Base-by-base conservation (phyloP, 2,888 invertebrate species). In the Mesoligia furuncula region DNA sequence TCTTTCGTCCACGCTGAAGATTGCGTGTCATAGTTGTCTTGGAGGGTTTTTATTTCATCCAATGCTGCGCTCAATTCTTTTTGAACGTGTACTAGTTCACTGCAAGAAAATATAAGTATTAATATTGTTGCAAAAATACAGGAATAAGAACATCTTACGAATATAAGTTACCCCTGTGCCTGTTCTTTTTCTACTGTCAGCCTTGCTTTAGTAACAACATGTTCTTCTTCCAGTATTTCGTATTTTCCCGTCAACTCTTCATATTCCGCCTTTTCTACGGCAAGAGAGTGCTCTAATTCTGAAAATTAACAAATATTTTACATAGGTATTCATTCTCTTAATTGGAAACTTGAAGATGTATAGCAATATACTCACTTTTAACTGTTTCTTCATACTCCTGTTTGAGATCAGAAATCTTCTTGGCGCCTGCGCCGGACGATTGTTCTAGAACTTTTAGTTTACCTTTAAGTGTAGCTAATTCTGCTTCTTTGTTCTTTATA, bases 161-260 rank as follows among this genome's bases (percentile, higher is more conserved):
- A 2, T 48, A 48, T 69, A 45, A 42, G 17, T 89, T 92, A 98
- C 98, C 97, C 97, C 93, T 98, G 98, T 24, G 98, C 96, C 88
- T 98, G 97, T 94, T 98, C 98, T 91, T 98, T 99, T 92, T 99
- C 98, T 76, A 98, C 98, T 8, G 98, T 98, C 7, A 98, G 95
- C 92, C 98, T 98, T 13, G 98, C 98, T 94, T 98, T 98, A 81
- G 98, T 98, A 0, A 98, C 97, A 0, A 98, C 98, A 87, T 98
- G 98, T 90, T 99, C 98, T 92, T 99, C 98, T 92, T 98, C 98
- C 59, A 99, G 94, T 81, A 98, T 97, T 93, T 98, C 99, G 94
- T 98, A 98, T 93, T 98, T 98, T 31, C 97, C 97, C 51, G 98
- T 98, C 74, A 99, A 95, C 88, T 98, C 98, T 69, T 98, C 98